These are phyloP conservation scores for Aphis craccivora DNA, from an alignment of 1,140 invertebrate species.

Conservation along the genomic window DNA sequence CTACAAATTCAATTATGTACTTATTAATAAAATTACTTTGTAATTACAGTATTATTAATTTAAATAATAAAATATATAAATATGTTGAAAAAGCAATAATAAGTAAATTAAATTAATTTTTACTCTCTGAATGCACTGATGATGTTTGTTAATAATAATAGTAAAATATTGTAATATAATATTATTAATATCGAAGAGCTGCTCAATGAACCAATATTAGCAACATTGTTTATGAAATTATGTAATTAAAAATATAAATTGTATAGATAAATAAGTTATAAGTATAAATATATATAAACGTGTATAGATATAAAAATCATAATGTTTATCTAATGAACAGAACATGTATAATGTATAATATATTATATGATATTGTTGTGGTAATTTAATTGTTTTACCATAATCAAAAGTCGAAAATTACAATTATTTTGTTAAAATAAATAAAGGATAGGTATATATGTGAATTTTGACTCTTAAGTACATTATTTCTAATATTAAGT, in stretches of 20 bases:
- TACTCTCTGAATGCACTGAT: constrained; percentile 40
- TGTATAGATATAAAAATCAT: constrained; percentile 30
- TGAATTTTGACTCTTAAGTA: background rate
- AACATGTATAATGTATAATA: constrained; percentile 9
- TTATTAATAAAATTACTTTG: constrained; percentile 23
- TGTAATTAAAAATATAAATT: constrained; percentile 46
- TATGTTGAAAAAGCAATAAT: constrained; percentile 42
- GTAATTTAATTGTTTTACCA: constrained; percentile 50
- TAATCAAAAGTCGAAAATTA: constrained; percentile 42
- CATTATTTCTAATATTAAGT: constrained; percentile 12
- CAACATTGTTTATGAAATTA: constrained; percentile 48
- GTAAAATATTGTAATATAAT: constrained; percentile 50
- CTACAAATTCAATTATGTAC: constrained; percentile 44
- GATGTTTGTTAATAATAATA: constrained; percentile 43
- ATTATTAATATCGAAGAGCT: constrained; percentile 33
- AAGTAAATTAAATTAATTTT: constrained; percentile 40
- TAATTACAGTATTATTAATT: constrained; percentile 51
- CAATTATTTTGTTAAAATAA: constrained; percentile 53
- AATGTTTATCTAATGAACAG: constrained; percentile 38
- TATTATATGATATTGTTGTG: constrained; percentile 41
- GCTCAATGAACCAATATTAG: constrained; percentile 51
- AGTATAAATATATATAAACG: background rate
- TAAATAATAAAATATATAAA: constrained; percentile 16
- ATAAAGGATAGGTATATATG: constrained; percentile 48
- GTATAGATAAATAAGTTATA: constrained; percentile 41